Percentiles rank a stretch among this genome's conserved stretches.
Evolutionary conservation across 2,888 invertebrate species (phyloP).

Genomic region (Entomobrya multifasciata): DNA sequence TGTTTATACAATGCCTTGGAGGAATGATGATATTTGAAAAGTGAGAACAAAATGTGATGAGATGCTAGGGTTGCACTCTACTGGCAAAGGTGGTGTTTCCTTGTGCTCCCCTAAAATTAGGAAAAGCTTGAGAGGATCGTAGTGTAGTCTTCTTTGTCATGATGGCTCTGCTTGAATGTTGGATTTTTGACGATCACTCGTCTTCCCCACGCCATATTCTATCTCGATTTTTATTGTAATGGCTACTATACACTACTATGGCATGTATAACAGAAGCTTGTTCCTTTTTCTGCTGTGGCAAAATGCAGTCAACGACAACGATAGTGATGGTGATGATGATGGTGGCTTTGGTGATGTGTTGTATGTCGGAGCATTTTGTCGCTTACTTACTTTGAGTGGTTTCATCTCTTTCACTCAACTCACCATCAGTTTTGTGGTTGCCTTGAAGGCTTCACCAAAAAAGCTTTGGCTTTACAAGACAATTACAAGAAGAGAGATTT

Average conservation of each 20-base stretch:
- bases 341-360: slow-evolving; percentile 70
- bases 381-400: slow-evolving; percentile 75
- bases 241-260: not conserved
- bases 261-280: slow-evolving; percentile 1
- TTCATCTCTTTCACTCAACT: slow-evolving; percentile 72
- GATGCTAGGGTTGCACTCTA: slow-evolving; percentile 60
- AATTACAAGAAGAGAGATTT: slow-evolving; percentile 62
- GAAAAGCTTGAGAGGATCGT: slow-evolving; percentile 50
- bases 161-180: slow-evolving; percentile 71
- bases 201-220: slow-evolving; percentile 29
- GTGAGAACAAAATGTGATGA: slow-evolving; percentile 55
- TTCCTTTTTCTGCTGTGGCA: slow-evolving; percentile 7
- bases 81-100: slow-evolving; percentile 49
- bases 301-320: slow-evolving; percentile 48
- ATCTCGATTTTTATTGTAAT: not conserved
- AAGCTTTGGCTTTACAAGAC: slow-evolving; percentile 66
- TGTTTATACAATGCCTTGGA: slow-evolving; percentile 14
- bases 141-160: slow-evolving; percentile 59
- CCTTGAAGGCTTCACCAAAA: slow-evolving; percentile 69
- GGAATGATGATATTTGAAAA: slow-evolving; percentile 45
- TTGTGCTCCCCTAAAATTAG: not conserved
- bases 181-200: slow-evolving; percentile 61
- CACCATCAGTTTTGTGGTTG: slow-evolving; percentile 72
- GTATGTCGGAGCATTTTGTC: slow-evolving; percentile 74
- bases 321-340: slow-evolving; percentile 47